These are phyloP conservation scores for Ischnura elegans DNA, from an alignment of 2,888 invertebrate species.

Conservation along the genomic window DNA sequence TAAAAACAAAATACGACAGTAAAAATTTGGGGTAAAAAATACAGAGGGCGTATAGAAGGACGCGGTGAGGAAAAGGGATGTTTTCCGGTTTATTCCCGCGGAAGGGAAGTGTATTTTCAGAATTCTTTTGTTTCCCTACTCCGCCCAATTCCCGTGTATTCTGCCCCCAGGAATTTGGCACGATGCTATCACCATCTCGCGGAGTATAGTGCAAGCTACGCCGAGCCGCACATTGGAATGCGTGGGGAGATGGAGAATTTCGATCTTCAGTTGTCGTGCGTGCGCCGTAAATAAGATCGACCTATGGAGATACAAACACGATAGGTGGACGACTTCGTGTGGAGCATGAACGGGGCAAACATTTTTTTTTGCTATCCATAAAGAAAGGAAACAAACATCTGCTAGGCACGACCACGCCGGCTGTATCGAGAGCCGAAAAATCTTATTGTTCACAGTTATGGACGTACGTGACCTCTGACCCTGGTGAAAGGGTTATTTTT, in stretches of 20 bases:
- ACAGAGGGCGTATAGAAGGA: not conserved
- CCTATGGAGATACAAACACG: not conserved
- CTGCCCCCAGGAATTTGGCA: not conserved
- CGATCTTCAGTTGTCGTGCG: not conserved
- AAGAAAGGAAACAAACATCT: not conserved
- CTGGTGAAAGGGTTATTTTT: not conserved
- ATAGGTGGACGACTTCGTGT: not conserved
- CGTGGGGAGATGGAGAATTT: not conserved
- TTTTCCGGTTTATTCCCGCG: not conserved
- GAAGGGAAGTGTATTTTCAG: not conserved
- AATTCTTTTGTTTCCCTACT: not conserved
- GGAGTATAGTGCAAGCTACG: no score
- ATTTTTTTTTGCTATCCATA: not conserved
- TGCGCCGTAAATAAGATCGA: constrained; percentile 23
- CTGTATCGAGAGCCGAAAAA: not conserved
- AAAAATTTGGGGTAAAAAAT: not conserved
- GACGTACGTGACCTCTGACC: not conserved
- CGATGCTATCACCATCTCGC: not conserved
- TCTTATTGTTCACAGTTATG: not conserved
- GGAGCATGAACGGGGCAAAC: not conserved
- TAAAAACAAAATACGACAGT: no score
- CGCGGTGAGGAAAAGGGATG: not conserved
- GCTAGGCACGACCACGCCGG: not conserved
- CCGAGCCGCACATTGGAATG: not conserved
- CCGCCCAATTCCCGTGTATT: not conserved